phyloP scores from a whole-genome alignment of 30 jellyfish, hydroid and myxozoan genomes.

The Cassiopea andromeda region DNA sequence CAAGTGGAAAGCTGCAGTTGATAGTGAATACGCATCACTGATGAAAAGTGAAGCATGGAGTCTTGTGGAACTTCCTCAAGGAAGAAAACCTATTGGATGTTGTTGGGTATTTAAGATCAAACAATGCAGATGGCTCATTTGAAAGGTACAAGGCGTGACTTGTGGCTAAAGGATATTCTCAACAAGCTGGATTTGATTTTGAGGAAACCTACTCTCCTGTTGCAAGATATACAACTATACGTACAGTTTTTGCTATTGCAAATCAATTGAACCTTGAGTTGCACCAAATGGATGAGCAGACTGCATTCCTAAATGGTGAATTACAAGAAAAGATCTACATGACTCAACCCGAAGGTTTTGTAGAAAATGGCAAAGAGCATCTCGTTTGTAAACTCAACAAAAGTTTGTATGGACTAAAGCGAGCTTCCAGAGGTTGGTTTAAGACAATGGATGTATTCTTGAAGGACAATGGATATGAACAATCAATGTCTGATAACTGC shows the following conservation, averaged over 20 bases:
- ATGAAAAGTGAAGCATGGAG: conserved; percentile 52
- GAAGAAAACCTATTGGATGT: conserved; percentile 42
- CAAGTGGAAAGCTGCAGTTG: conserved; percentile 28
- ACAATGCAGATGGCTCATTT: conserved; percentile 45
- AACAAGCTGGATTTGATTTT: conserved; percentile 46
- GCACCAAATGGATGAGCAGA: conserved; percentile 26
- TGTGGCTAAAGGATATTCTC: conserved; percentile 64
- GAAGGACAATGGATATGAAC: conserved; percentile 24
- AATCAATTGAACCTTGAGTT: conserved; percentile 8
- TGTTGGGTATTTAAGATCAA: conserved; percentile 57
- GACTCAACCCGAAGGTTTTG: conserved; percentile 52
- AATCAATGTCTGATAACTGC: conserved; percentile 37
- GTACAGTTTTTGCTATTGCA: conserved; percentile 24
- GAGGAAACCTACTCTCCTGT: conserved; percentile 29
- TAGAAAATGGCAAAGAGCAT: conserved; percentile 23
- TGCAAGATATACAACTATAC: conserved; percentile 7
- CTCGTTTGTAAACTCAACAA: conserved; percentile 37
- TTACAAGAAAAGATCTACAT: conserved; percentile 46
- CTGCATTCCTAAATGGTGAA: conserved; percentile 56
- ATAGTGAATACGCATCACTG: conserved; percentile 32
- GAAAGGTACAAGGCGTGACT: conserved; percentile 53
- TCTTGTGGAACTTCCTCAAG: conserved; percentile 52
- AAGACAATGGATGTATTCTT: conserved; percentile 29
- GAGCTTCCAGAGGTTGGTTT: conserved; percentile 68
- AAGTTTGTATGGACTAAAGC: conserved; percentile 64